Percentiles rank a stretch among this genome's conserved stretches.
Evolutionary conservation across 2,113 vertebrate species (phyloP).

Genomic region (Cheirogaleus medius): DNA sequence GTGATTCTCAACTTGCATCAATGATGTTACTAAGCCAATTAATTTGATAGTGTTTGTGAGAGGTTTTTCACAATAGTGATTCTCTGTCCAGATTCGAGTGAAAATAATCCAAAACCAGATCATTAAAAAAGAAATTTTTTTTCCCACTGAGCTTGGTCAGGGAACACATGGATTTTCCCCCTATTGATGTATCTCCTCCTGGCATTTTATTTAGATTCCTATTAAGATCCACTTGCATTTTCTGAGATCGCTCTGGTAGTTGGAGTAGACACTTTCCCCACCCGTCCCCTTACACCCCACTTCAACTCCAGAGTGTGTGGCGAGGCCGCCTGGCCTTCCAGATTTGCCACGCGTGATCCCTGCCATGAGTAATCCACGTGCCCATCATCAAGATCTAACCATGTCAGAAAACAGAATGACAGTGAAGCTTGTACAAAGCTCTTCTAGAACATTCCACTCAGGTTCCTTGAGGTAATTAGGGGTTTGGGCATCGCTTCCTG

Average conservation of each 20-base stretch:
- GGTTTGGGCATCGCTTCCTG: background rate
- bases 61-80: background rate
- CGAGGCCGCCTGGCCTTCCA: background rate
- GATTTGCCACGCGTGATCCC: background rate
- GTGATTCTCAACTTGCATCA: background rate
- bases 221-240: background rate
- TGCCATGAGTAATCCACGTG: background rate
- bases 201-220: background rate
- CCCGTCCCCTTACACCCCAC: background rate
- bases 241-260: background rate
- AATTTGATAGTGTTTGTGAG: background rate
- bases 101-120: constrained; percentile 33
- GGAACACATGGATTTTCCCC: background rate
- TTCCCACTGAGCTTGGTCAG: background rate
- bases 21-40: background rate
- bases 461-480: background rate
- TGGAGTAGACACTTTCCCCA: background rate
- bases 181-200: background rate
- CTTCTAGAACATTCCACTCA: background rate
- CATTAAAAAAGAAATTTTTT: background rate
- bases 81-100: background rate
- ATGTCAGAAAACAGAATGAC: background rate
- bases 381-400: background rate
- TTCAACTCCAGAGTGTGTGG: background rate
- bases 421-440: background rate